These are phyloP conservation scores for Drosophila sproati DNA, from an alignment of 1,140 invertebrate species.

Conservation along the genomic window DNA sequence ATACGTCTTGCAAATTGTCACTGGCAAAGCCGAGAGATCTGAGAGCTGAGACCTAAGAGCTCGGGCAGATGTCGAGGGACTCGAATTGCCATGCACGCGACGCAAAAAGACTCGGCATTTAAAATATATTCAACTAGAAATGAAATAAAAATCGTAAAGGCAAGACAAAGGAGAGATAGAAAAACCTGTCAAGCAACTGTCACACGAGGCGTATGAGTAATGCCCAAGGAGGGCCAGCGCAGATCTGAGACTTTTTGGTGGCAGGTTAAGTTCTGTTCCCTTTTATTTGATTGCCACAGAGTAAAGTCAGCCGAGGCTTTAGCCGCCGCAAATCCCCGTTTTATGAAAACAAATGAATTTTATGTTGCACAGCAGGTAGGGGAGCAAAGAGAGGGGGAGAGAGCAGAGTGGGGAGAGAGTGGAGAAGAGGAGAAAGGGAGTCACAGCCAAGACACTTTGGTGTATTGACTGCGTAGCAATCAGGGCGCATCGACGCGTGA, in stretches of 20 bases:
- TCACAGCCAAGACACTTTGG: slow-evolving; percentile 3
- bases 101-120: slow-evolving; percentile 28
- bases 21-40: too few species aligned
- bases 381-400: too few species aligned
- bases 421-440: slow-evolving; percentile 18
- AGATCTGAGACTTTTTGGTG: slow-evolving; percentile 36
- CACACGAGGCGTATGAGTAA: slow-evolving; percentile 70
- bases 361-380: slow-evolving; percentile 39
- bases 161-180: not conserved
- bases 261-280: slow-evolving; percentile 8
- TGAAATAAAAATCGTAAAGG: slow-evolving; percentile 51
- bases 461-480: slow-evolving; percentile 20
- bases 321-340: slow-evolving; percentile 66
- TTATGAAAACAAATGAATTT: slow-evolving; percentile 82
- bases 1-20: too few species aligned
- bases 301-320: slow-evolving; percentile 33
- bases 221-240: slow-evolving; percentile 30
- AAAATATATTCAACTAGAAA: slow-evolving; percentile 32
- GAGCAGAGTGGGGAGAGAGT: not conserved
- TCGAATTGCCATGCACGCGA: slow-evolving; percentile 9
- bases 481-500: slow-evolving; percentile 54
- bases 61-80: not conserved
- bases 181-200: slow-evolving; percentile 55
- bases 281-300: slow-evolving; percentile 60
- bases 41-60: too few species aligned